Conservation (phyloP, 1,140 invertebrate species). For the Galendromus occidentalis region DNA sequence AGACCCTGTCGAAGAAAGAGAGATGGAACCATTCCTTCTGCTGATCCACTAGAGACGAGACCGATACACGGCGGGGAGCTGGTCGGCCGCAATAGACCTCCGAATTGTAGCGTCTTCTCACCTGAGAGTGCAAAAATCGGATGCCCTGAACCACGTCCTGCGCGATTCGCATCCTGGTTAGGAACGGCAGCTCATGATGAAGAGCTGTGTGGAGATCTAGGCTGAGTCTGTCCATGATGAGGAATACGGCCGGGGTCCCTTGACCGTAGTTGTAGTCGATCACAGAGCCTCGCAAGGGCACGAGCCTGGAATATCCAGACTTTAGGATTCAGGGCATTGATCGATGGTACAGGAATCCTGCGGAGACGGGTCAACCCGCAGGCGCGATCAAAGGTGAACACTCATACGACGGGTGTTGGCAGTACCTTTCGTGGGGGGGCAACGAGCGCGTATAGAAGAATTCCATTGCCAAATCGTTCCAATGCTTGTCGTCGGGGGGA, state of each 20-base stretch:
- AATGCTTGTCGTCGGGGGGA: slow-evolving; percentile 70
- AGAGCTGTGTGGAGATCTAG: slow-evolving; percentile 63
- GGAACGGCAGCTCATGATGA: slow-evolving; percentile 45
- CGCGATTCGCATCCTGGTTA: slow-evolving; percentile 42
- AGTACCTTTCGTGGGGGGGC: slow-evolving; percentile 28
- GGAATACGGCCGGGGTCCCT: slow-evolving; percentile 49
- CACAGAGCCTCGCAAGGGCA: slow-evolving; percentile 55
- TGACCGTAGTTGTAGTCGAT: slow-evolving; percentile 54
- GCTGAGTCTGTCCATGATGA: slow-evolving; percentile 47
- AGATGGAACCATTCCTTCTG: no score
- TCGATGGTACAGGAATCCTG: neutral
- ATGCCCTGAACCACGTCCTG: slow-evolving; percentile 66
- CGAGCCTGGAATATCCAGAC: slow-evolving; percentile 31
- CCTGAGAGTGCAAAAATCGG: slow-evolving; percentile 59
- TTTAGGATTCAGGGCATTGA: neutral
- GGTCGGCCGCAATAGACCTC: no score
- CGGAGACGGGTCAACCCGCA: no score
- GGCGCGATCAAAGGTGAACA: no score
- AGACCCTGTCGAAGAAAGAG: slow-evolving; percentile 35
- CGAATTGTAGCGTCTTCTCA: neutral
- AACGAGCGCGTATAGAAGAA: slow-evolving; percentile 52
- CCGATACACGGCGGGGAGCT: no score
- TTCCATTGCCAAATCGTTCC: slow-evolving; percentile 77
- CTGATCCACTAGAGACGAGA: no score
- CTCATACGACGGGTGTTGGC: neutral